phyloP scores from a whole-genome alignment of 2,888 invertebrate species.

The Cantharis rufa region DNA sequence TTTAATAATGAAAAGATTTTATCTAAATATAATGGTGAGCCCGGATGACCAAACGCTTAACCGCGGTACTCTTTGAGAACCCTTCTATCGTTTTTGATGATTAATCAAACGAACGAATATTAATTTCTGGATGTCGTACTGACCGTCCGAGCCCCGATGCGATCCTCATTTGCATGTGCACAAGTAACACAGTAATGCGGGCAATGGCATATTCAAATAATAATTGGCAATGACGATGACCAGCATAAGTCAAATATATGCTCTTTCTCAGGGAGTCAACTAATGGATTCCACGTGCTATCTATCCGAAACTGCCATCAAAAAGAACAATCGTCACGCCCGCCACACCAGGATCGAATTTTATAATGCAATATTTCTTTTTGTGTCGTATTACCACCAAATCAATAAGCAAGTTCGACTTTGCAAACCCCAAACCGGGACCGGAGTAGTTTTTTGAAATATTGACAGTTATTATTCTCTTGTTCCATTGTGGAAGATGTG shows the following conservation, averaged over 20 bases:
- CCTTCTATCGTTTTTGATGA: slow-evolving; percentile 36
- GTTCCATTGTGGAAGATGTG: background rate
- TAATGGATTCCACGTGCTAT: slow-evolving; percentile 46
- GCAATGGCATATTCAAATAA: slow-evolving; percentile 47
- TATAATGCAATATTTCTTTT: background rate
- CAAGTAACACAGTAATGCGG: slow-evolving; percentile 48
- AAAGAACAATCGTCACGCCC: slow-evolving; percentile 13
- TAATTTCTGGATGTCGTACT: slow-evolving; percentile 48
- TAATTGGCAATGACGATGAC: slow-evolving; percentile 52
- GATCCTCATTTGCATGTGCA: slow-evolving; percentile 48
- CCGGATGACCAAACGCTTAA: slow-evolving; percentile 8
- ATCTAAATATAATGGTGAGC: background rate
- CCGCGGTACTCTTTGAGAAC: slow-evolving; percentile 6
- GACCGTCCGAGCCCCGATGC: slow-evolving; percentile 47
- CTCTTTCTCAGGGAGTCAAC: slow-evolving; percentile 39
- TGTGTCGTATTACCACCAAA: background rate
- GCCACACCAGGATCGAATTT: slow-evolving; percentile 12
- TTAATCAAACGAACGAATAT: slow-evolving; percentile 49
- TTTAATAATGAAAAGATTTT: background rate
- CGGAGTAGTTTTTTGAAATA: background rate
- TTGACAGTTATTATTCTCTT: background rate
- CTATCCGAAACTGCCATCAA: slow-evolving; percentile 5
- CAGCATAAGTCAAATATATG: slow-evolving; percentile 46
- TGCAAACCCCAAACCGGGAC: background rate
- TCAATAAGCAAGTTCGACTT: background rate